Base-by-base conservation (phyloP, 2,113 vertebrate genomes). In the Deroptyus accipitrinus region DNA sequence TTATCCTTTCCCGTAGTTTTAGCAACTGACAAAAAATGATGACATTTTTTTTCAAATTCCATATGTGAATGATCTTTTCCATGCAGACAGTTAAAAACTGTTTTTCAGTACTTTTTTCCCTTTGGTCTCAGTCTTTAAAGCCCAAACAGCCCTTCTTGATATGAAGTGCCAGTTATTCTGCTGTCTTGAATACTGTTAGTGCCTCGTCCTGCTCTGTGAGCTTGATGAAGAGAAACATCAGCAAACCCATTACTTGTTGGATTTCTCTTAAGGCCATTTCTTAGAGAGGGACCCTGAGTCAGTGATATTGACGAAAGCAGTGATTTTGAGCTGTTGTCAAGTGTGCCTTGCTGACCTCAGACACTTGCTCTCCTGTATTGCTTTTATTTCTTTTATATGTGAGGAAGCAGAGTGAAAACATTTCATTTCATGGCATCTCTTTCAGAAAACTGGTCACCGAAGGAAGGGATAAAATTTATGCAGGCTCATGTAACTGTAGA, bases 361-460 rank as follows among this genome's bases (percentile, higher is more conserved):
- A 37, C 42, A 33, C 75, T 91, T 90, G 73, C 51, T 82, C 33
- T 83, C 79, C 57, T 14, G 6, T 79, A 2, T 19, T 63, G 30
- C 63, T 88, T 90, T 86, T 72, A 52, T 74, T 88, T 63, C 28
- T 72, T 52, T 48, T 42, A 27, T 75, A 78, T 41, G 73, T 62
- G 83, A 96, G 76, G 87, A 97, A 92, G 90, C 17, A 18, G 69
- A 63, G 79, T 66, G 63, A 89, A 94, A 96, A 91, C 67, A 46
- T 94, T 91, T 88, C 70, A 7, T 90, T 93, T 91, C 7, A 20
- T 74, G 74, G 61, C 86, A 80, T 81, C 74, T 67, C 75, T 95
- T 87, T 87, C 62, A 80, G 80, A 94, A 84, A 83, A 77, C 70
- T 78, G 80, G 42, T 96, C 86, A 55, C 79, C 16, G 23, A 93